Evolutionary conservation across 2,113 vertebrate species (phyloP), one percentile per base, ranked within the genome.

Genomic region (Circaetus gallicus): DNA sequence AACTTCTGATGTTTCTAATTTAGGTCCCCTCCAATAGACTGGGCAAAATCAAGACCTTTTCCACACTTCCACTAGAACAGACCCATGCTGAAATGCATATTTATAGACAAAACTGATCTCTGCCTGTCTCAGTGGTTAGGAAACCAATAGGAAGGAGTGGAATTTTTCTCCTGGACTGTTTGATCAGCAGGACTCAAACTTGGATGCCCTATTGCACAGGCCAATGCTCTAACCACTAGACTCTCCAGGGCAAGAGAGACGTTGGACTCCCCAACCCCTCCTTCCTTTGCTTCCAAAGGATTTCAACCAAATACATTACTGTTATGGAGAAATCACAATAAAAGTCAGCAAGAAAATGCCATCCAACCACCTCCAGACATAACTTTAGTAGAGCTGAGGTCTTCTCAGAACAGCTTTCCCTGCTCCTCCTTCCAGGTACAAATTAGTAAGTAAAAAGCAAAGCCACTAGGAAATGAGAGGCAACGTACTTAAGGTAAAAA

Each of bases 241-340:
- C 36, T 36, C n/a, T 38, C 28, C 14, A 34, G 28, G 34, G 47
- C 3, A 14, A 53, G 31, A 40, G 22, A 40, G 56, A 40, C 0
- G 2, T 0, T 7, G 9, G 36, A 82, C 34, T 73, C 28, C 20
- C 20, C 49, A 69, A 1, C 5, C 10, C 32, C 4, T 1, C 19
- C 4, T 31, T 49, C 29, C 38, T 70, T 38, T 28, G 16, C 34
- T 92, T 70, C 66, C 50, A 58, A 83, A 72, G 62, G 61, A 67
- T 82, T 92, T 58, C 12, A 55, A 50, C 5, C 25, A 69, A 72
- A 84, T 36, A 26, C 7, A 7, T 16, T 6, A 13, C 34, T 61
- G 36, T 9, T 25, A 19, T 20, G 49, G 24, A 55, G 40, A 87
- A 87, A 87, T 31, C 21, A 24, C 47, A 25, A 2, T 2, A 40